phyloP scores from a whole-genome alignment of 2,888 invertebrate genomes.

The Serrognathus titanus region DNA sequence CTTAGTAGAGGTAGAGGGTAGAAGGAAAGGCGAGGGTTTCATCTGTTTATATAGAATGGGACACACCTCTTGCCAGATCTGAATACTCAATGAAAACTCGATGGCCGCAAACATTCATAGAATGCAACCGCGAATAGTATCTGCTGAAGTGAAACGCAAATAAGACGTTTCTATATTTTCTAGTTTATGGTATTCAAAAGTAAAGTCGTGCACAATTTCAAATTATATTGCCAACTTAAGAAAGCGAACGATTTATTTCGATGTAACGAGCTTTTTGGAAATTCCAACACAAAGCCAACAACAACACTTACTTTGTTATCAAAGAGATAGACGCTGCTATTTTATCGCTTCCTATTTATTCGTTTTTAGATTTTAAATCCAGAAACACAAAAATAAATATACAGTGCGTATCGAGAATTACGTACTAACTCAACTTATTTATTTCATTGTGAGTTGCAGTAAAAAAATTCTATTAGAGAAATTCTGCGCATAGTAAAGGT shows the following conservation, averaged over 20 bases:
- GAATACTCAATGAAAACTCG: constrained; percentile 23
- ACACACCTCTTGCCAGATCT: constrained; percentile 21
- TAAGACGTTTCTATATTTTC: constrained; percentile 7
- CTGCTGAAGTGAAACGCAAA: constrained; percentile 17
- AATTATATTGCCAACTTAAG: too few species aligned
- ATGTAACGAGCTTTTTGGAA: too few species aligned
- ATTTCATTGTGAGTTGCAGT: too few species aligned
- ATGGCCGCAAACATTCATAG: constrained; percentile 22
- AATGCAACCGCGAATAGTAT: constrained; percentile 16
- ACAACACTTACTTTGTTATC: too few species aligned
- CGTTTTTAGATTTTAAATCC: too few species aligned
- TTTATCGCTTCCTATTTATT: too few species aligned
- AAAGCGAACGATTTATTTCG: too few species aligned
- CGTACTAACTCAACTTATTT: too few species aligned
- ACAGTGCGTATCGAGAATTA: too few species aligned
- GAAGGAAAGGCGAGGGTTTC: constrained; percentile 16
- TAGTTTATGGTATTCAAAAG: constrained; percentile 5
- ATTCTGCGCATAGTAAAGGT: not conserved
- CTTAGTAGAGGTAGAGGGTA: constrained; percentile 11
- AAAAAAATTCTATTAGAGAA: not conserved
- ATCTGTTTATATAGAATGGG: constrained; percentile 20
- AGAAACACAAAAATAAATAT: too few species aligned
- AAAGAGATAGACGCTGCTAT: too few species aligned
- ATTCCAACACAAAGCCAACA: too few species aligned
- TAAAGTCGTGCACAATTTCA: constrained; percentile 4